Percentiles rank a stretch among this genome's conserved stretches.
Evolutionary conservation across 2,113 vertebrate species (phyloP).

Genomic region (Petroica traversi): DNA sequence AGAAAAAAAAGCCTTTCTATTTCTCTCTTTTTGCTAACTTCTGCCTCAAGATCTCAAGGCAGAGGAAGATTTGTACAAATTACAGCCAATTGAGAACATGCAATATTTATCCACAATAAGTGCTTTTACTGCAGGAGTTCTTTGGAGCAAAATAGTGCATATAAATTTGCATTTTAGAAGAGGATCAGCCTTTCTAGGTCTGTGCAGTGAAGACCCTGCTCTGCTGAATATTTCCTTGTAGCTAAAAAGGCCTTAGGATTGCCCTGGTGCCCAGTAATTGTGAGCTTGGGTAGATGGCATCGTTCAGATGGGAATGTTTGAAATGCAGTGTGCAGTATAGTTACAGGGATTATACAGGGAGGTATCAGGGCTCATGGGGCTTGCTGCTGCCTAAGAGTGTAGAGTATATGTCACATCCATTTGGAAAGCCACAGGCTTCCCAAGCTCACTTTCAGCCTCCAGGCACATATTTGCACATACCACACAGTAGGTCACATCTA

Average conservation of each 20-base stretch:
- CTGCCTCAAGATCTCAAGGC: neutral
- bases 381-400: neutral
- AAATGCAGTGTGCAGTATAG: neutral
- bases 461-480: neutral
- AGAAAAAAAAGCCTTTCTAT: neutral
- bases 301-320: rapidly evolving
- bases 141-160: neutral
- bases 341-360: neutral
- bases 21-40: neutral
- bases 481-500: rapidly evolving
- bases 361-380: too few relatives aligned
- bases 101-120: neutral
- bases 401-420: rapidly evolving
- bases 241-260: neutral
- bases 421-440: neutral
- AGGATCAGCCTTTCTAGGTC: neutral
- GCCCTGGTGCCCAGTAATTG: rapidly evolving
- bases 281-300: neutral
- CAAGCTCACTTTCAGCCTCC: neutral
- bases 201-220: neutral
- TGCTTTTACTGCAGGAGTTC: neutral
- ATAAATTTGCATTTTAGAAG: neutral
- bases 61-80: neutral
- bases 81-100: neutral
- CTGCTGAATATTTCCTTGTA: neutral